Conservation (phyloP, 2,888 invertebrate genomes). For the Polydrusus cervinus region DNA sequence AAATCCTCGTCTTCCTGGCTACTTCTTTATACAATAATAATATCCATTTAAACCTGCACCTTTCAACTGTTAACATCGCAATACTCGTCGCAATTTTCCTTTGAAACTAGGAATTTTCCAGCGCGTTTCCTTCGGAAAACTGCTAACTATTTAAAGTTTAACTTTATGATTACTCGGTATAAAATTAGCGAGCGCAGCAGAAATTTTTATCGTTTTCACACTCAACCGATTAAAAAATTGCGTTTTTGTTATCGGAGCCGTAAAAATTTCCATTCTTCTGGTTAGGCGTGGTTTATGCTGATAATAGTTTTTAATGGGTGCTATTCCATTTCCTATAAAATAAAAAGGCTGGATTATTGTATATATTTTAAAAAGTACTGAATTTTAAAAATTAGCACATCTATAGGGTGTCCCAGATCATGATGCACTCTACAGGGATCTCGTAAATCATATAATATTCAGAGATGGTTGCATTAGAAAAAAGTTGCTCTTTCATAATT, state of each 20-base stretch:
- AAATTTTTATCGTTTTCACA: constrained; percentile 32
- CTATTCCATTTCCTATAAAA: too few species aligned
- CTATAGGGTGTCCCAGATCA: too few species aligned
- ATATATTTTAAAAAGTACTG: too few species aligned
- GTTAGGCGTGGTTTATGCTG: not conserved
- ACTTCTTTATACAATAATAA: not conserved
- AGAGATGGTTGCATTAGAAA: too few species aligned
- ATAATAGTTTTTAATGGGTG: not conserved
- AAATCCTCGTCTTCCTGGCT: too few species aligned
- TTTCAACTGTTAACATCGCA: constrained; percentile 6
- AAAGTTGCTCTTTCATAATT: too few species aligned
- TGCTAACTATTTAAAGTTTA: constrained; percentile 30
- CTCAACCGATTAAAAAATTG: constrained; percentile 22
- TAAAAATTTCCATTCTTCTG: constrained; percentile 15
- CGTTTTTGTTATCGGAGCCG: constrained; percentile 10
- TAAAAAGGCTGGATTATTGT: too few species aligned
- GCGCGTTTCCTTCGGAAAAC: constrained; percentile 7
- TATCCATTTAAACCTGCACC: constrained; percentile 1
- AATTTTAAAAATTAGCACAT: too few species aligned
- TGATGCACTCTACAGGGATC: too few species aligned
- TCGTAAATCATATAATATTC: too few species aligned
- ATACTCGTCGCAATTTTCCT: not conserved
- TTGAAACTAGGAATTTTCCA: constrained; percentile 13
- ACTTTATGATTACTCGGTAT: constrained; percentile 27
- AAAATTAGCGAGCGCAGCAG: constrained; percentile 25